A percentile compares a stretch with the other conserved stretches of the same genome.
phyloP scores from a whole-genome alignment of 2,797 vertebrate species.

The Artibeus lituratus region DNA sequence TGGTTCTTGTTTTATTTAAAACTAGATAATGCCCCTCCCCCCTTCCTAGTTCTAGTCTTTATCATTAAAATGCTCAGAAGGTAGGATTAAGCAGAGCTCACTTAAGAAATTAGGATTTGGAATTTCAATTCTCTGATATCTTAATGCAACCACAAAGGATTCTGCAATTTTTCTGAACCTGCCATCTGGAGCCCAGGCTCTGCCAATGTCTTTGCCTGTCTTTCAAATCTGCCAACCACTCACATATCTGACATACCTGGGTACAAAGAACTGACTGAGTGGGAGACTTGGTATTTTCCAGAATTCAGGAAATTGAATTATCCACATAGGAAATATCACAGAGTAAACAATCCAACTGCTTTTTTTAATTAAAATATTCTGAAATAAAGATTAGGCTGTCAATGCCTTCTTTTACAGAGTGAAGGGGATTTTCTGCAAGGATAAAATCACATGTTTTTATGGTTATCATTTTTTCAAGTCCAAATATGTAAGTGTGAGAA shows the following conservation, averaged over 20 bases:
- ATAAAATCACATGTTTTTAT: constrained; percentile 68
- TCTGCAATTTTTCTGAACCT: constrained; percentile 32
- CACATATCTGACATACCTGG: constrained; percentile 46
- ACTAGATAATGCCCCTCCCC: neutral
- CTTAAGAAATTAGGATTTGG: constrained; percentile 13
- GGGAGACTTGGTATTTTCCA: constrained; percentile 54
- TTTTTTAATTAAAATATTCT: constrained; percentile 73
- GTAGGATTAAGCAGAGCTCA: neutral
- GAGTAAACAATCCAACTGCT: constrained; percentile 63
- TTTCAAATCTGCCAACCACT: neutral
- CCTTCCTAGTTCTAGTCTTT: neutral
- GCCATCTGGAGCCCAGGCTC: neutral
- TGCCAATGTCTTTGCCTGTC: neutral
- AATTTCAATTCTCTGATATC: neutral
- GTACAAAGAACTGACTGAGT: constrained; percentile 42
- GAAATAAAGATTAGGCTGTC: constrained; percentile 70
- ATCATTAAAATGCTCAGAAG: constrained; percentile 44
- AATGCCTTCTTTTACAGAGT: constrained; percentile 64
- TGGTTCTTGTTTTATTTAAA: constrained; percentile 51
- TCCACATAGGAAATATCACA: constrained; percentile 64
- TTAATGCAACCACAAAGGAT: neutral
- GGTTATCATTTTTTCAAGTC: constrained; percentile 64
- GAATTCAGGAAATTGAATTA: constrained; percentile 70
- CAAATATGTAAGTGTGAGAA: constrained; percentile 64
- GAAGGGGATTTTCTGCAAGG: constrained; percentile 65